Percentiles rank a stretch among this genome's conserved stretches.
phyloP scores from a whole-genome alignment of 1,140 invertebrate species.

The Pantala flavescens region DNA sequence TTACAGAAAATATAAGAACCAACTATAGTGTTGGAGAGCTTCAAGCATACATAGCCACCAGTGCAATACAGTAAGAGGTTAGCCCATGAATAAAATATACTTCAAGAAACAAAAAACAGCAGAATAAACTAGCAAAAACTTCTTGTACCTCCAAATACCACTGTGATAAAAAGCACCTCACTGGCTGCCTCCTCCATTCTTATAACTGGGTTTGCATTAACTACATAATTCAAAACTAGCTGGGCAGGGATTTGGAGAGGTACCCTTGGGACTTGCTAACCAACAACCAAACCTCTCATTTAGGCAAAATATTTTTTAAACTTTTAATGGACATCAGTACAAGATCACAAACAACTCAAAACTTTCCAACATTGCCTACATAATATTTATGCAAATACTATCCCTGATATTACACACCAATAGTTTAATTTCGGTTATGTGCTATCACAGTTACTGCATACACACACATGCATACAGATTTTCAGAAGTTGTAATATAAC shows the following conservation, averaged over 20 bases:
- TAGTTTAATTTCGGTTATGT: constrained; percentile 9
- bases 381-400: constrained; percentile 11
- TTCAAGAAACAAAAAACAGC: background rate
- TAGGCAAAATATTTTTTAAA: constrained; percentile 3
- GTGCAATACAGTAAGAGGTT: background rate
- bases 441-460: constrained; percentile 9
- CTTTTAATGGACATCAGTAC: constrained; percentile 5
- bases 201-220: background rate
- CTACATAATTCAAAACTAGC: background rate
- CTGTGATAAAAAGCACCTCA: background rate
- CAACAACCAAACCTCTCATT: constrained; percentile 9
- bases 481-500: background rate
- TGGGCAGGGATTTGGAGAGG: background rate
- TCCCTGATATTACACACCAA: constrained; percentile 9
- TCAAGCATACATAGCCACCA: background rate
- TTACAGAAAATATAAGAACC: background rate
- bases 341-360: background rate
- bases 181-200: background rate
- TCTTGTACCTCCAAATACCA: background rate
- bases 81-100: background rate
- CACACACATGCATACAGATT: constrained; percentile 9
- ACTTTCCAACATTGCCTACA: constrained; percentile 9
- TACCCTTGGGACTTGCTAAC: background rate
- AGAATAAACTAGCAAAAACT: background rate
- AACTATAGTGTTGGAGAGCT: background rate